Base-by-base conservation (phyloP, 2,797 vertebrate species). In the Catamblyrhynchus diadema region DNA sequence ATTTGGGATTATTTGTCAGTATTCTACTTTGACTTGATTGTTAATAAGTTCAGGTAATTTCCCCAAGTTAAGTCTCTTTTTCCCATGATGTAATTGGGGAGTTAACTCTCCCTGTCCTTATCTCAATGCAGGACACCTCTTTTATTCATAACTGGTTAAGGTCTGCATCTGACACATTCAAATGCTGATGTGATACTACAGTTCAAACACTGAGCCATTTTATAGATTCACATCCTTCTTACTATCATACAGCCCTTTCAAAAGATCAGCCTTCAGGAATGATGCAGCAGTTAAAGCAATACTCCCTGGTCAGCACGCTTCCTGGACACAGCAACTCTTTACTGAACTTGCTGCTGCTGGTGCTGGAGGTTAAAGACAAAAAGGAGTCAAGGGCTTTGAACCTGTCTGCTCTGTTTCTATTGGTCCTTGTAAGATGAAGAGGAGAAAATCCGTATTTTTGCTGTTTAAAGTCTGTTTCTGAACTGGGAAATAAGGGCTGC, bases 81-180 rank as follows among this genome's bases (percentile, higher is more conserved):
- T 27, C 19, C 27, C 3, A 15, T 24, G 10, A 20, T 0, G 0
- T 32, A 78, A 35, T 0, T 35, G 13, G 13, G 15, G 23, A 50
- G 8, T 28, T 10, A 71, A 44, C 16, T 41, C 21, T 61, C 30
- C 47, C 39, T 53, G 16, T 67, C 39, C 33, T 61, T 61, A 41
- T 47, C 32, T 50, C 50, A 57, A 24, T 0, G 0, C 37, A 44
- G 33, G 32, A 37, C 8, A 50, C 15, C 37, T 44, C 22, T 57
- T 72, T 53, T 61, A 85, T 23, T 37, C 23, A 44, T 56, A 57
- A 35, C 20, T 74, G 21, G 8, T 44, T 14, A 30, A 53, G 17
- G 39, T 59, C 50, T 17, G 9, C 16, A n/a, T 54, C 41, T 42
- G 57, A 53, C 41, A 79, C 14, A 64, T 4, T 17, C n/a, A 71